Base-by-base conservation (phyloP, 37 sponge, comb jelly and placozoan species). In the Eunapius fragilis region DNA sequence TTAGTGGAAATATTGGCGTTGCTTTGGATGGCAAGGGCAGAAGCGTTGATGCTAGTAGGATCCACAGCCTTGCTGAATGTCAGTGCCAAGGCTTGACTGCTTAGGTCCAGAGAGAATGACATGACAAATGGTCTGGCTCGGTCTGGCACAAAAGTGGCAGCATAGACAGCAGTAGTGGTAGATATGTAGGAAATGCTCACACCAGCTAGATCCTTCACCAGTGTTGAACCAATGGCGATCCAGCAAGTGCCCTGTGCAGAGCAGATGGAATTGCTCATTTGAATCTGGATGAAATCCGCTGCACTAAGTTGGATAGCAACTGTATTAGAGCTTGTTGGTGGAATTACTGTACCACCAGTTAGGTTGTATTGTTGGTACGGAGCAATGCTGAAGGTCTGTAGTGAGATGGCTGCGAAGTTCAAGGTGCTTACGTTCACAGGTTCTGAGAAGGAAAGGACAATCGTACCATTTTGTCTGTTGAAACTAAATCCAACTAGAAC, bases 41-140 rank as follows among this genome's bases (percentile, higher is more conserved):
- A 49, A 10, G 75, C 80, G 25, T 71, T 33, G 41, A 90, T 32
- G 14, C 85, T 80, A 49, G 90, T 30, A 31, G 84, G 28, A 32
- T 88, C 37, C 22, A 97, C 94, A 36, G 97, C 94, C 48, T 97
- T 94, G 31, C 89, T 88, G 80, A 97, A 97, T 30, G 95, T 94
- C 77, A 97, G 50, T 25, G 90, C 79, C 17, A 97, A 45, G 19
- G 92, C 75, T 13, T 94, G 83, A 79, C 89, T 78, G 26, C 69
- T 45, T 93, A 97, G 92, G 50, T 94, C 90, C 73, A 97, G 48
- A 24, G 92, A 35, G 88, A 90, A 97, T 23, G 89, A 81, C 7
- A 86, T 77, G 0, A 97, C 88, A 36, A 26, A 67, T 0, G 97
- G 97, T 7, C 31, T 41, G 3, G 93, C 91, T 0, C 1, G n/a